phyloP scores from a whole-genome alignment of 2,888 invertebrate species.

The Caenorhabditis sinica region DNA sequence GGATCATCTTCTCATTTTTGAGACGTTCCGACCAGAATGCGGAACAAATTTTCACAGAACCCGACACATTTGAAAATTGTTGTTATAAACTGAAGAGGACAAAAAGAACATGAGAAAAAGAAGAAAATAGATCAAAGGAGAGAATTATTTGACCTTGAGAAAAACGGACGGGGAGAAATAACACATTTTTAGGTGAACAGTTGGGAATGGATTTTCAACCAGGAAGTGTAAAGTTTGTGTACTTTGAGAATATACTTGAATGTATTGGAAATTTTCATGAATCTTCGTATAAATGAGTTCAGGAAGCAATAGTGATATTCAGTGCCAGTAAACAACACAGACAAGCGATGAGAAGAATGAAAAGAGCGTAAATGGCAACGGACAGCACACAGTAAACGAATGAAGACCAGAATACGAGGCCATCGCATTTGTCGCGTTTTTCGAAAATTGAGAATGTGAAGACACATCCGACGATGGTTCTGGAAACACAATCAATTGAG shows the following conservation, averaged over 20 bases:
- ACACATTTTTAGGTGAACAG: background rate
- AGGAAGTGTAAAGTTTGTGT: background rate
- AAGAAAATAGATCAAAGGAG: background rate
- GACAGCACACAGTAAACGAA: conserved; percentile 23
- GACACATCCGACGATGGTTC: conserved; percentile 23
- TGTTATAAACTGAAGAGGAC: background rate
- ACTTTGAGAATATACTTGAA: background rate
- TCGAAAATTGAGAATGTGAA: conserved; percentile 22
- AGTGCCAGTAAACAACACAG: conserved; percentile 19
- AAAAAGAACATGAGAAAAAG: background rate
- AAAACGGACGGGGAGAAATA: background rate
- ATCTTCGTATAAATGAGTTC: background rate
- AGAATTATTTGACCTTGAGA: conserved; percentile 10
- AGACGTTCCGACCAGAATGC: background rate
- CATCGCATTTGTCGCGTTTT: conserved; percentile 15
- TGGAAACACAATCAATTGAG: background rate
- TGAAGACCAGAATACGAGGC: conserved; percentile 31
- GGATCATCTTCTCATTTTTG: background rate
- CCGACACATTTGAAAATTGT: background rate
- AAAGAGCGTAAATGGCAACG: conserved; percentile 7
- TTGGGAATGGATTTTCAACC: background rate
- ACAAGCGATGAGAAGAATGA: conserved; percentile 1
- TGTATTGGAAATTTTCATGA: too few relatives aligned
- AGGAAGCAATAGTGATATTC: conserved; percentile 4
- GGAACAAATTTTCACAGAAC: conserved; percentile 5